phyloP scores from a whole-genome alignment of 2,113 vertebrate genomes.

The Paradisaea rubra region DNA sequence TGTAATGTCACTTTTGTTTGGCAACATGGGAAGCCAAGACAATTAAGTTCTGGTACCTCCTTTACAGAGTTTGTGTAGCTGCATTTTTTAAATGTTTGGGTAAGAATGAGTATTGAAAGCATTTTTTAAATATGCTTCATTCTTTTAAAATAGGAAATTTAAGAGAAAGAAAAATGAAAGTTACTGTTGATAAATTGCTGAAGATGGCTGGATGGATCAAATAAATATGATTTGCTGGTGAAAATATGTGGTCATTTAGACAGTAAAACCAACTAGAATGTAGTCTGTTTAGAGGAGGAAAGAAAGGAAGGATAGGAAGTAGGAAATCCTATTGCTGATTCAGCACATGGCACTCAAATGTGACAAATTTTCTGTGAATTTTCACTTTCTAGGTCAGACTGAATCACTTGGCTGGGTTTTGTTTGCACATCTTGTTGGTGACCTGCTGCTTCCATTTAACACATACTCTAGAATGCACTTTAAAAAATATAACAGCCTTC shows the following conservation, averaged over 20 bases:
- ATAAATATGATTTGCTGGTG: neutral
- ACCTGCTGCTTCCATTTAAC: conserved; percentile 33
- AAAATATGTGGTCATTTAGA: neutral
- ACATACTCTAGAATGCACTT: neutral
- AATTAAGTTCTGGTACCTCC: neutral
- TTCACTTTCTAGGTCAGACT: conserved; percentile 6
- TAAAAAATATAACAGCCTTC: neutral
- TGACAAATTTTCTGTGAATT: neutral
- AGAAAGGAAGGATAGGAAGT: neutral
- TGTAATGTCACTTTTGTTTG: neutral
- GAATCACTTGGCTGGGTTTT: conserved; percentile 9
- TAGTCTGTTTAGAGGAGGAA: neutral
- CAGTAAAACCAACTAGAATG: neutral
- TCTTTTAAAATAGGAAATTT: neutral
- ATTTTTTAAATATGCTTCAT: neutral
- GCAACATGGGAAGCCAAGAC: neutral
- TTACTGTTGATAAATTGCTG: neutral
- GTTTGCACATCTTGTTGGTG: neutral
- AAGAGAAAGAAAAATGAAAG: neutral
- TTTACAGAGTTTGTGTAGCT: neutral
- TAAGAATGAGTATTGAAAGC: neutral
- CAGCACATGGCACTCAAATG: neutral
- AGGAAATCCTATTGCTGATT: neutral
- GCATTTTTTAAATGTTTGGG: neutral
- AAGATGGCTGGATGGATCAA: neutral